phyloP scores from a whole-genome alignment of 2,797 vertebrate species.

The Anisognathus igniventris region DNA sequence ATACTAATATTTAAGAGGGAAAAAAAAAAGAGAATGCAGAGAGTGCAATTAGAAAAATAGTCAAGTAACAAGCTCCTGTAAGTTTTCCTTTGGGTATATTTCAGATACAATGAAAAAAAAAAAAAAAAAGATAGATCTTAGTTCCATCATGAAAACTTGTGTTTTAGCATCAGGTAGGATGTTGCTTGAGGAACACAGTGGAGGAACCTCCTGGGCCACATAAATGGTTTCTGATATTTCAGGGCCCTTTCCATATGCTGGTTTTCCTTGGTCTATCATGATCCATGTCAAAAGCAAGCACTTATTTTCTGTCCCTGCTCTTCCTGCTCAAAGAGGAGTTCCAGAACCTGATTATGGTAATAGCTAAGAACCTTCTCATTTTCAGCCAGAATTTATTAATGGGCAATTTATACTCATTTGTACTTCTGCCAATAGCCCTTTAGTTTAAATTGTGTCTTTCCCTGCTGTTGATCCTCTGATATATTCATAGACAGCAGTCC shows the following conservation, averaged over 20 bases:
- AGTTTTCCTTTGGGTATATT: neutral
- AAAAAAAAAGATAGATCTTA: neutral
- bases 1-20: neutral
- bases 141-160: neutral
- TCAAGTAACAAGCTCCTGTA: neutral
- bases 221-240: neutral
- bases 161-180: neutral
- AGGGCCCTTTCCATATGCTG: neutral
- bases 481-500: neutral
- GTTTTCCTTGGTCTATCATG: neutral
- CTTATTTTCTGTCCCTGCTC: slow-evolving; percentile 24
- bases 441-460: slow-evolving; percentile 39
- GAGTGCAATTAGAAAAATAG: neutral
- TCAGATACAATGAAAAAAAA: neutral
- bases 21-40: neutral
- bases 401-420: slow-evolving; percentile 55
- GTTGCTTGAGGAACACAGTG: neutral
- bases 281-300: slow-evolving; percentile 4
- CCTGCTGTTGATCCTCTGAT: slow-evolving; percentile 17
- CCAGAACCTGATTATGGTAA: slow-evolving; percentile 34
- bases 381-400: slow-evolving; percentile 52
- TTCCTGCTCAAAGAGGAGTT: neutral
- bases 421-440: slow-evolving; percentile 46
- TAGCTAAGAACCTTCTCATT: slow-evolving; percentile 28
- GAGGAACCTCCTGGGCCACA: neutral